Base-by-base conservation (phyloP, 2,113 vertebrate species). In the Myotis brandtii region DNA sequence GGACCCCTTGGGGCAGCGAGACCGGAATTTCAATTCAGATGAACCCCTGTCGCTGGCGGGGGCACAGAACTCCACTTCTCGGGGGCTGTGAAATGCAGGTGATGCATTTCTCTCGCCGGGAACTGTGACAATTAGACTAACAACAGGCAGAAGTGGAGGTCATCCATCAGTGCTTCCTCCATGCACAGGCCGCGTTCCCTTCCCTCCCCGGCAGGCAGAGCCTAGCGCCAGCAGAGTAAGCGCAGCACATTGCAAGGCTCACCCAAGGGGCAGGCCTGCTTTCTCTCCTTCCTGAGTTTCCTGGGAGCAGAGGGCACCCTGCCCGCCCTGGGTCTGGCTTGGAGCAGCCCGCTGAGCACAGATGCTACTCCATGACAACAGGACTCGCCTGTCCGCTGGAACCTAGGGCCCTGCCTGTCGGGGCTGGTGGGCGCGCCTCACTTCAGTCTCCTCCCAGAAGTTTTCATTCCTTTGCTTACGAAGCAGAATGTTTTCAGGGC, bases 401-500 rank as follows among this genome's bases (percentile, higher is more conserved):
- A 43, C 43, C 43, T 7, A 43, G 43, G 43, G 43, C 43, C 43
- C 7, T 43, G 43, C 43, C 43, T 43, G 43, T 43, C 6, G 6
- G 43, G 43, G 43, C 43, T 43, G 7, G 43, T 43, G 43, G 43
- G 43, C 43, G 7, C 7, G 6, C 43, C 43, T 43, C 43, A 8
- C 43, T 43, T 43, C 80, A 56, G 86, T 95, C 93, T 96, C 81
- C 91, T 96, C 62, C 86, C 95, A 96, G 93, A 67, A 67, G 54
- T 84, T 95, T 95, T 94, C 21, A 95, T 96, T 95, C 94, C 86
- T 91, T 92, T 96, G 79, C 93, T 96, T 96, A 94, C 62, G 37
- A 96, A 90, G 91, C 72, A 96, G 64, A 93, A 82, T 82, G 94
- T 87, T 96, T 92, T 87, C 66, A 80, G 88, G n/a, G 85, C 87